A percentile compares a stretch with the other conserved stretches of the same genome.
phyloP scores from a whole-genome alignment of 2,113 vertebrate species.

The Carlito syrichta region DNA sequence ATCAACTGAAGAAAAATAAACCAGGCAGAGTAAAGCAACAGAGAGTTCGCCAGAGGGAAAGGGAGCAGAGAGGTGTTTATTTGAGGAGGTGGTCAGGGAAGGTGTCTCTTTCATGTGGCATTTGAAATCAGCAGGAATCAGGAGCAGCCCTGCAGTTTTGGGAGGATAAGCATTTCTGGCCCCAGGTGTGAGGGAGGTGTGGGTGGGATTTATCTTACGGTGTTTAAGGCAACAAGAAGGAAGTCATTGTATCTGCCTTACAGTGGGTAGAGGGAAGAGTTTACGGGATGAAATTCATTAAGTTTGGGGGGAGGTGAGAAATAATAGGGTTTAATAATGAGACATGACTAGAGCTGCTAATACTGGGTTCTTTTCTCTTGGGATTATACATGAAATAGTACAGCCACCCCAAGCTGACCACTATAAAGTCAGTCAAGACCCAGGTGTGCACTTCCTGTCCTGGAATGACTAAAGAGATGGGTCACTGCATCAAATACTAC shows the following conservation, averaged over 20 bases:
- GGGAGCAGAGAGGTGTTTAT: not conserved
- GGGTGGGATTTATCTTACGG: not conserved
- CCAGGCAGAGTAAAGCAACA: no score
- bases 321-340: not conserved
- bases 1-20: not conserved
- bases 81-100: not conserved
- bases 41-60: not conserved
- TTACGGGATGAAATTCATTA: no score
- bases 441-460: not conserved
- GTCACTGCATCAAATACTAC: accelerated
- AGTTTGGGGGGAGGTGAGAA: not conserved
- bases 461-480: not conserved
- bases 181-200: accelerated
- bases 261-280: not conserved
- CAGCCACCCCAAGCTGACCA: not conserved
- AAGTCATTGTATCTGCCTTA: not conserved
- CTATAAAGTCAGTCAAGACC: not conserved
- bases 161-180: not conserved
- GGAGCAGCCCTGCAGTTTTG: not conserved
- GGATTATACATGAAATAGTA: not conserved
- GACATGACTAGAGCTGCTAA: not conserved
- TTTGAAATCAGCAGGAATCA: not conserved
- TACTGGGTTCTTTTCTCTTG: not conserved
- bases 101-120: not conserved
- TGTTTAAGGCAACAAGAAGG: not conserved